These are phyloP conservation scores for Mythimna ferrago DNA, from an alignment of 2,888 invertebrate genomes.

Conservation along the genomic window DNA sequence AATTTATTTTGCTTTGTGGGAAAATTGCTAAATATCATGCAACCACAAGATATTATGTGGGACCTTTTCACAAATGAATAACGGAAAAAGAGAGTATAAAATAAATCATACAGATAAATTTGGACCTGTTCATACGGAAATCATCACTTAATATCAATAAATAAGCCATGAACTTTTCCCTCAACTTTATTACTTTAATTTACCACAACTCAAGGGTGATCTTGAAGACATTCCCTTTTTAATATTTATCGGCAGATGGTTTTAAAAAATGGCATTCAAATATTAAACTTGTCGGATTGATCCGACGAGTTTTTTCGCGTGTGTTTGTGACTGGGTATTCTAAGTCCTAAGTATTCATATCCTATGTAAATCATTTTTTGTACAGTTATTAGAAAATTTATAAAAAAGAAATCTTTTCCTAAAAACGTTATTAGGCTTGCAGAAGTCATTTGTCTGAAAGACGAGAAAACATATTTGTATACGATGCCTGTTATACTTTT, in stretches of 20 bases:
- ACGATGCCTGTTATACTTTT: too few species aligned
- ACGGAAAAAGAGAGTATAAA: background rate
- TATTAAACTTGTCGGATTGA: too few species aligned
- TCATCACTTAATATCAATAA: background rate
- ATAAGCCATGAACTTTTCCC: background rate
- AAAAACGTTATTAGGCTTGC: too few species aligned
- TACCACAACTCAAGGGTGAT: background rate
- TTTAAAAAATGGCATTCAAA: background rate
- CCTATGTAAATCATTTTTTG: too few species aligned
- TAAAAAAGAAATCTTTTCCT: too few species aligned
- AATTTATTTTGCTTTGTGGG: background rate
- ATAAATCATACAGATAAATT: background rate
- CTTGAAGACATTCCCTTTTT: slow-evolving; percentile 10
- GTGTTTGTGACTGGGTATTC: too few species aligned
- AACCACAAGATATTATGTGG: too few species aligned
- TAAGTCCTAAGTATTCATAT: too few species aligned
- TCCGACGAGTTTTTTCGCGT: too few species aligned
- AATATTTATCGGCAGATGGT: background rate
- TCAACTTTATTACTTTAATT: slow-evolving; percentile 9
- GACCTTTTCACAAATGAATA: background rate
- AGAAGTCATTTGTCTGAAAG: too few species aligned
- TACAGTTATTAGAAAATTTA: too few species aligned
- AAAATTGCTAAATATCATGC: background rate
- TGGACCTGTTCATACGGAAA: slow-evolving; percentile 1
- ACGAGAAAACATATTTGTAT: too few species aligned